phyloP scores from a whole-genome alignment of 2,797 vertebrate genomes.

The Apodemus agrarius region DNA sequence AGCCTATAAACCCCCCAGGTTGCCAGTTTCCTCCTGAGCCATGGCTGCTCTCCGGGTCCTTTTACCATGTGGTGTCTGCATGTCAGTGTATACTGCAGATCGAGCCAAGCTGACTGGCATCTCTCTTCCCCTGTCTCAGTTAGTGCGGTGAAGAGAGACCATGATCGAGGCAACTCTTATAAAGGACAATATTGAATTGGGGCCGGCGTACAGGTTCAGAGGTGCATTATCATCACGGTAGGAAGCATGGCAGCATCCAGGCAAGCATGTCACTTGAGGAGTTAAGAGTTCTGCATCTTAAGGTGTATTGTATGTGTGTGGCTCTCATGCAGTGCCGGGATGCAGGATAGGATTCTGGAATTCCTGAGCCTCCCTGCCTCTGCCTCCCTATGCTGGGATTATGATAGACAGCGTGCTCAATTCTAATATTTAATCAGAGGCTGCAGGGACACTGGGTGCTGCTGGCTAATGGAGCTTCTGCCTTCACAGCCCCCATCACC shows the following conservation, averaged over 20 bases:
- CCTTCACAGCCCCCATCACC: background rate
- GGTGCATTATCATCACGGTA: background rate
- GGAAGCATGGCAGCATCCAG: background rate
- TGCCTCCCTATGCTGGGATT: background rate
- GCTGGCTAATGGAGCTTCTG: background rate
- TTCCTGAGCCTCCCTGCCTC: background rate
- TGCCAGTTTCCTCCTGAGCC: background rate
- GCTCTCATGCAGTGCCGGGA: background rate
- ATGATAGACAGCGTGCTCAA: background rate
- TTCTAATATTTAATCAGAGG: background rate
- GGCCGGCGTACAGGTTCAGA: background rate
- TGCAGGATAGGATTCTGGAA: background rate
- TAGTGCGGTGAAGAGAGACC: too few species aligned
- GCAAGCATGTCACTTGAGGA: background rate
- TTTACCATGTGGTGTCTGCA: background rate
- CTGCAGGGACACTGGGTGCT: background rate
- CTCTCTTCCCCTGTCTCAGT: background rate
- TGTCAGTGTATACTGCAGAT: background rate
- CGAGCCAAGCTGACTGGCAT: background rate
- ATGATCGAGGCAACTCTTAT: too few species aligned
- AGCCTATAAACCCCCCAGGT: background rate
- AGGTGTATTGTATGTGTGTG: background rate
- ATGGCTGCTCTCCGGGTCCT: background rate
- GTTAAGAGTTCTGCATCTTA: background rate
- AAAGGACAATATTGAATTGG: background rate